Base-by-base conservation (phyloP, 2,888 invertebrate genomes). In the Synanthedon myopaeformis region DNA sequence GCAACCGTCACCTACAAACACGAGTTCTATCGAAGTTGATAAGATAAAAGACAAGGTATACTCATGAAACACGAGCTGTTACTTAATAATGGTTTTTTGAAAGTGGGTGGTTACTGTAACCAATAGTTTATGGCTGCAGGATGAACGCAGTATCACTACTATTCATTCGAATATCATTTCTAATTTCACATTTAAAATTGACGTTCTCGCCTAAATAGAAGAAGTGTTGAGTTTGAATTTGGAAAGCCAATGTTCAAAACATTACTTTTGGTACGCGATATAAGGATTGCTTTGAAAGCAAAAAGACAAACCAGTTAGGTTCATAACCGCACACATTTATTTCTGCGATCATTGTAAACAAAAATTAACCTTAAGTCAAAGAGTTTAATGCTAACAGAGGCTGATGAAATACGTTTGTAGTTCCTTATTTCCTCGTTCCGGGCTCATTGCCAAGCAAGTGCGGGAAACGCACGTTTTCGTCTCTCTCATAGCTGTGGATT, bases 391-490 rank as follows among this genome's bases (percentile, higher is more conserved):
- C 17, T 49, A 49, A 8, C 19, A 17, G 13, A 10, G 4, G 4
- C 5, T 14, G 10, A 13, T 17, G 11, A 49, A 17, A 49, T 49
- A 45, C n/a, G 45, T 50, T 52, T 50, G 52, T 56, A 42, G 42
- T 13, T 52, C 51, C 41, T 51, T 51, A 52, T 55, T 54, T 54
- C 53, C 19, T 49, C 48, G 55, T 53, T 58, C 57, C 58, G 60
- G 65, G 64, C 62, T 52, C 53, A 55, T 54, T 59, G 64, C 81
- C 81, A 82, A 79, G 63, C 63, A 63, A 66, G 70, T 68, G 70
- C 69, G 67, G 70, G 66, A 65, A 68, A 72, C 66, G 74, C 71
- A 69, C 70, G 69, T 76, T 80, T 78, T 74, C 64, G 69, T 72
- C 66, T 71, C 76, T 76, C 78, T 74, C 71, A 65, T 65, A 64